A percentile compares a stretch with the other conserved stretches of the same genome.
These are phyloP conservation scores for Takifugu ocellatus DNA, from an alignment of 2,797 vertebrate genomes.

Conservation along the genomic window DNA sequence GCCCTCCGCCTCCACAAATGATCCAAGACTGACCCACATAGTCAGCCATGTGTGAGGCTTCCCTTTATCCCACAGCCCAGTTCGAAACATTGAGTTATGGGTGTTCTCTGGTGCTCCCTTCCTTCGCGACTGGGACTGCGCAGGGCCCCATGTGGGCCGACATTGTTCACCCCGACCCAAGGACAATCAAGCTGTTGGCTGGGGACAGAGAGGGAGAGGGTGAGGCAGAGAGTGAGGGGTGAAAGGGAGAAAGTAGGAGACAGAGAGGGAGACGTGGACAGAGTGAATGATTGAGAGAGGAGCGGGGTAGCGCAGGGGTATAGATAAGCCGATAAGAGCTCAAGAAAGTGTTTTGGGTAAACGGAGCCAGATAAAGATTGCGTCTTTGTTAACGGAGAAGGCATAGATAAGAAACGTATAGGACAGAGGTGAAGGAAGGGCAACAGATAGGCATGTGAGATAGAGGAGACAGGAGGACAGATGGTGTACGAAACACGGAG, in stretches of 20 bases:
- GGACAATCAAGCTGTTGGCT: slow-evolving; percentile 58
- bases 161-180: slow-evolving; percentile 69
- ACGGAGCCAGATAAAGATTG: slow-evolving; percentile 26
- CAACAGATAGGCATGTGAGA: slow-evolving; percentile 39
- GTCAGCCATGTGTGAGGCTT: slow-evolving; percentile 76
- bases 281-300: slow-evolving; percentile 47
- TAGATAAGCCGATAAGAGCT: slow-evolving; percentile 30
- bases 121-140: slow-evolving; percentile 64
- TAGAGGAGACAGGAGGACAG: slow-evolving; percentile 29
- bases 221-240: slow-evolving; percentile 22
- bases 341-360: slow-evolving; percentile 40
- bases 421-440: slow-evolving; percentile 41
- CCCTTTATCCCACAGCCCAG: slow-evolving; percentile 68
- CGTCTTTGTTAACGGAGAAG: slow-evolving; percentile 32
- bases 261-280: slow-evolving; percentile 47
- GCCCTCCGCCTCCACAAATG: slow-evolving; percentile 73
- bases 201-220: slow-evolving; percentile 7
- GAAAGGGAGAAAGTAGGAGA: slow-evolving; percentile 6
- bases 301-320: slow-evolving; percentile 18
- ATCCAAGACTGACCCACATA: slow-evolving; percentile 79
- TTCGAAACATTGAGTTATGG: slow-evolving; percentile 75
- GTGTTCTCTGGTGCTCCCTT: slow-evolving; percentile 69
- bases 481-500: slow-evolving; percentile 26
- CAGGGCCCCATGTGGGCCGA: slow-evolving; percentile 66
- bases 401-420: slow-evolving; percentile 39